Percentiles rank a stretch among this genome's conserved stretches.
phyloP scores from a whole-genome alignment of 2,113 vertebrate species.

The Mirza zaza region DNA sequence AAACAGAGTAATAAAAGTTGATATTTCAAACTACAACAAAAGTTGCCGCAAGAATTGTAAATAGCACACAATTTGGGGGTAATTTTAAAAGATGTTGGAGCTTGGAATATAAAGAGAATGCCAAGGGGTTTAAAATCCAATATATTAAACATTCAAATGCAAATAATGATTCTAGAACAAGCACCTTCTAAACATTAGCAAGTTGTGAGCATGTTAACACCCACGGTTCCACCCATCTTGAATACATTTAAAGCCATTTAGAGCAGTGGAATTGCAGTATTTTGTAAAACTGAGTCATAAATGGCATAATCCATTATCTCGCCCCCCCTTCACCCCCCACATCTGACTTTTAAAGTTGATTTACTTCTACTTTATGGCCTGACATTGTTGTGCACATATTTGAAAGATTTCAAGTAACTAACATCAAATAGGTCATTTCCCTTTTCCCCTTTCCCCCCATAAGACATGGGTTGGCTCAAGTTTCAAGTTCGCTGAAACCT shows the following conservation, averaged over 20 bases:
- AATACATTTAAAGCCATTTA: slow-evolving; percentile 71
- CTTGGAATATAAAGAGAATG: slow-evolving; percentile 62
- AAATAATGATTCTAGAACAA: slow-evolving; percentile 49
- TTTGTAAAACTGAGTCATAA: slow-evolving; percentile 73
- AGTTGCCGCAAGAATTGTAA: slow-evolving; percentile 49
- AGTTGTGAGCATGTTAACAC: slow-evolving; percentile 5
- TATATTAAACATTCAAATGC: slow-evolving; percentile 45
- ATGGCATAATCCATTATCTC: slow-evolving; percentile 66
- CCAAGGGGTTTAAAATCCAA: slow-evolving; percentile 14
- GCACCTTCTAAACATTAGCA: slow-evolving; percentile 58
- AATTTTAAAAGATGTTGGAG: slow-evolving; percentile 51
- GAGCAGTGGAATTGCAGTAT: slow-evolving; percentile 34
- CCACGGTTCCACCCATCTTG: slow-evolving; percentile 48
- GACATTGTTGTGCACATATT: slow-evolving; percentile 55
- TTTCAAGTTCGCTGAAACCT: slow-evolving; percentile 70
- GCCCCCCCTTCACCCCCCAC: neutral
- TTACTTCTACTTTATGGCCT: slow-evolving; percentile 71
- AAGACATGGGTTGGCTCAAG: slow-evolving; percentile 69
- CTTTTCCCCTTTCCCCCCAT: neutral
- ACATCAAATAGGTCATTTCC: slow-evolving; percentile 53
- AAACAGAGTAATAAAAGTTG: slow-evolving; percentile 39
- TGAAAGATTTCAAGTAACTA: slow-evolving; percentile 69
- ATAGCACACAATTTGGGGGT: slow-evolving; percentile 51
- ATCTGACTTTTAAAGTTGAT: slow-evolving; percentile 67
- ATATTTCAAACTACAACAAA: slow-evolving; percentile 48